phyloP scores from a whole-genome alignment of 2,888 invertebrate genomes.

The Alloscopus bannaensis region DNA sequence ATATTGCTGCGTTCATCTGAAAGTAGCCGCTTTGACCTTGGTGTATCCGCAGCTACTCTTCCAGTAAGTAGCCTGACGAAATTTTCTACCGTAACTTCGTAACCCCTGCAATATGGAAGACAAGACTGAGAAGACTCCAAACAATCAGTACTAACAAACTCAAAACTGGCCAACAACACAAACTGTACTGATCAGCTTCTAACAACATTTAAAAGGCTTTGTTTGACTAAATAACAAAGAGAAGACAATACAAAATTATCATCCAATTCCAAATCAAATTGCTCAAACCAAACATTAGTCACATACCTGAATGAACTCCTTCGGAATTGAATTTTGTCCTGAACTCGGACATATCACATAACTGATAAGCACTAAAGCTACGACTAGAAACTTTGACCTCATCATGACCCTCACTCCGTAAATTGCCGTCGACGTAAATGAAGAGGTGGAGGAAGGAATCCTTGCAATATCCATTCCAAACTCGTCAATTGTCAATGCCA shows the following conservation, averaged over 20 bases:
- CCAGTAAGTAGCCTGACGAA: conserved; percentile 97
- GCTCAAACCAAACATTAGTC: conserved; percentile 85
- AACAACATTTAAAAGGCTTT: too few relatives aligned
- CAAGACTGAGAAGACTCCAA: too few relatives aligned
- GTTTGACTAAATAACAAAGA: too few relatives aligned
- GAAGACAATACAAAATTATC: background rate
- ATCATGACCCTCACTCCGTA: background rate
- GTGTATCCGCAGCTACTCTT: conserved; percentile 92
- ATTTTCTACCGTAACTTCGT: conserved; percentile 96
- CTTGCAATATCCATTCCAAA: too few relatives aligned
- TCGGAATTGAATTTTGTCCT: conserved; percentile 4
- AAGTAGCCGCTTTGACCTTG: conserved; percentile 94
- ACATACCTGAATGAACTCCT: conserved; percentile 33
- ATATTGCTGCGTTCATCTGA: conserved; percentile 98
- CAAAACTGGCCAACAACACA: too few relatives aligned
- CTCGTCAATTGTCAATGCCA: too few relatives aligned
- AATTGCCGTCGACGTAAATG: too few relatives aligned
- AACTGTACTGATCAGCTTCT: too few relatives aligned
- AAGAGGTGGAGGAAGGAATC: too few relatives aligned
- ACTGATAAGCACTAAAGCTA: too few relatives aligned
- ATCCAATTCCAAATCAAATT: conserved; percentile 85
- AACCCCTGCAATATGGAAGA: conserved; percentile 66
- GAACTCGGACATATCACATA: background rate
- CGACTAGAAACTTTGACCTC: too few relatives aligned
- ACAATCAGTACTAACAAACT: too few relatives aligned